Conservation (phyloP, 2,888 invertebrate genomes). For the Lochmaea capreae region DNA sequence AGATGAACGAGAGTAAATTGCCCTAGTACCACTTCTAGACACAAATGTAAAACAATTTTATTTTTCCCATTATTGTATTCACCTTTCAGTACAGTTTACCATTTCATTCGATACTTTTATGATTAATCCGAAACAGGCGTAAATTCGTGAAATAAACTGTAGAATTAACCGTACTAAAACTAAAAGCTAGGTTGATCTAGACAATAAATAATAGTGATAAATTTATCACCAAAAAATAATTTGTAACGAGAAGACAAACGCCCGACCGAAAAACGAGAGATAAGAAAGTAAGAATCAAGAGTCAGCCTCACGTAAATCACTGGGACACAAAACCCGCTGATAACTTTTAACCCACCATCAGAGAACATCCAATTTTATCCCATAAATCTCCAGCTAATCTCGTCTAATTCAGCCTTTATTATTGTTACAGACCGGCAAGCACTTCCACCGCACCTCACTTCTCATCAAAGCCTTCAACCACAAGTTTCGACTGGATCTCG, state of each 20-base stretch:
- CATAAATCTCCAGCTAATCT: slow-evolving; percentile 35
- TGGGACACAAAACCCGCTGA: slow-evolving; percentile 32
- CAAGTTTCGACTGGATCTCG: slow-evolving; percentile 94
- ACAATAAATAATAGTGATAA: slow-evolving; percentile 33
- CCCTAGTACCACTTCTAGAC: too few relatives aligned
- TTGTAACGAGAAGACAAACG: slow-evolving; percentile 28
- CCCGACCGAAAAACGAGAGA: slow-evolving; percentile 11
- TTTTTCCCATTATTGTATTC: too few relatives aligned
- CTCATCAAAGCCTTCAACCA: slow-evolving; percentile 97
- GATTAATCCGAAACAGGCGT: too few relatives aligned
- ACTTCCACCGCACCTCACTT: slow-evolving; percentile 93
- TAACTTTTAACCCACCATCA: slow-evolving; percentile 32
- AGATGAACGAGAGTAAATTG: too few relatives aligned
- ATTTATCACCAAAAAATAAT: slow-evolving; percentile 31
- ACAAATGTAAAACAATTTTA: too few relatives aligned
- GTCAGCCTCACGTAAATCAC: slow-evolving; percentile 31
- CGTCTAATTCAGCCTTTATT: slow-evolving; percentile 38
- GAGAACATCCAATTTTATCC: slow-evolving; percentile 34
- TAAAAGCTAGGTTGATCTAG: background rate
- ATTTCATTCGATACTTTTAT: too few relatives aligned
- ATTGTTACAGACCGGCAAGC: slow-evolving; percentile 87
- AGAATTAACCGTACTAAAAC: too few relatives aligned
- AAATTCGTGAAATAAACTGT: too few relatives aligned
- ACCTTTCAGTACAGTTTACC: too few relatives aligned
- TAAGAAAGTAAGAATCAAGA: slow-evolving; percentile 21